Conservation (phyloP, 2,113 vertebrate species). For the Okapia johnstoni region DNA sequence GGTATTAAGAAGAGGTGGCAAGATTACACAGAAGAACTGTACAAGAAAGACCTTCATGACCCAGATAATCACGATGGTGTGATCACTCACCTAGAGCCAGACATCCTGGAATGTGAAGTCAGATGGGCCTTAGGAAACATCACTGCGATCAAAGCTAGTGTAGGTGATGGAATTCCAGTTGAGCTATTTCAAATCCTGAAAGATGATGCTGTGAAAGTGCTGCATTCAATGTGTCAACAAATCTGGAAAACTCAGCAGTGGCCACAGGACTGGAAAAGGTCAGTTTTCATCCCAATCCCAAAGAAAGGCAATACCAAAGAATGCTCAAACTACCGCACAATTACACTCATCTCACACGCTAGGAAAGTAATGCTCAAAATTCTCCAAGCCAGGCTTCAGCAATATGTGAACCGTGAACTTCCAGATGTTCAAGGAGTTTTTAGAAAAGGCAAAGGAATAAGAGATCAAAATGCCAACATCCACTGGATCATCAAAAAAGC, state of each 20-base stretch:
- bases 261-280: neutral
- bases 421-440: neutral
- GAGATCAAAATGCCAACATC: no score
- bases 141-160: neutral
- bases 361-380: neutral
- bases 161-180: neutral
- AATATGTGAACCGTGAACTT: neutral
- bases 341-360: neutral
- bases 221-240: neutral
- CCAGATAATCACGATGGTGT: neutral
- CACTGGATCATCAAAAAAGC: fast-evolving
- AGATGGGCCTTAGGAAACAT: neutral
- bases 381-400: neutral
- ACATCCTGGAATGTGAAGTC: neutral
- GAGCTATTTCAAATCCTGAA: neutral
- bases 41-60: neutral
- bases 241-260: neutral
- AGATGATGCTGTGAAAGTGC: neutral
- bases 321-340: neutral
- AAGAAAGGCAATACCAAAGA: neutral
- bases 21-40: neutral
- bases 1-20: neutral
- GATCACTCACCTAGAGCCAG: neutral
- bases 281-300: neutral
- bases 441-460: neutral